Conservation (phyloP, 2,113 vertebrate species). For the Antechinus stuartii region DNA sequence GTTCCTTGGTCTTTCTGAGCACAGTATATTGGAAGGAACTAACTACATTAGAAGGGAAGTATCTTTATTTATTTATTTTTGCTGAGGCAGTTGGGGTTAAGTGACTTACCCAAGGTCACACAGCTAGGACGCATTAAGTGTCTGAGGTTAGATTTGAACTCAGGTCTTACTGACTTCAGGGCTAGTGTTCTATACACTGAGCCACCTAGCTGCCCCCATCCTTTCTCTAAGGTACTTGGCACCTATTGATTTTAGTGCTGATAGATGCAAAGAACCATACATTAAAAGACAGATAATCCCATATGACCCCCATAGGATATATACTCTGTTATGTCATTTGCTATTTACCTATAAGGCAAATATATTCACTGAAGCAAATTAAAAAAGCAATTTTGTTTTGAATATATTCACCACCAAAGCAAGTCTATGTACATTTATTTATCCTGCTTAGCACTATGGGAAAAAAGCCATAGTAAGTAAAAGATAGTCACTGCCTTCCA, state of each 20-base stretch:
- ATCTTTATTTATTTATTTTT: neutral
- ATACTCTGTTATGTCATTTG: neutral
- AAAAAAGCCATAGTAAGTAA: conserved; percentile 1
- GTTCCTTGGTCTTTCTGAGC: neutral
- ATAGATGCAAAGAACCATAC: neutral
- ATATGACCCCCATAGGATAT: neutral
- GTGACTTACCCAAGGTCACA: no score
- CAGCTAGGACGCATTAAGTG: no score
- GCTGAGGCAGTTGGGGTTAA: no score
- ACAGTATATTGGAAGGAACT: no score
- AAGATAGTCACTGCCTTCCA: neutral
- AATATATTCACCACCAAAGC: neutral
- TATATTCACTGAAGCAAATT: neutral
- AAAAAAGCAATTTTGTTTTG: conserved; percentile 1
- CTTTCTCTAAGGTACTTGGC: neutral
- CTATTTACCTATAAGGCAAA: neutral
- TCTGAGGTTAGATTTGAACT: no score
- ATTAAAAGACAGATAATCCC: neutral
- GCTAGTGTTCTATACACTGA: no score
- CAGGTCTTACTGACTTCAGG: no score
- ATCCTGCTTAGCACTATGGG: neutral
- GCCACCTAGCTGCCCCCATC: no score
- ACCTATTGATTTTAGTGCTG: neutral
- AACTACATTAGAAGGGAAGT: no score
- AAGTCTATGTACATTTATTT: neutral